These are phyloP conservation scores for Menidia menidia DNA, from an alignment of 2,797 vertebrate species.

Conservation along the genomic window DNA sequence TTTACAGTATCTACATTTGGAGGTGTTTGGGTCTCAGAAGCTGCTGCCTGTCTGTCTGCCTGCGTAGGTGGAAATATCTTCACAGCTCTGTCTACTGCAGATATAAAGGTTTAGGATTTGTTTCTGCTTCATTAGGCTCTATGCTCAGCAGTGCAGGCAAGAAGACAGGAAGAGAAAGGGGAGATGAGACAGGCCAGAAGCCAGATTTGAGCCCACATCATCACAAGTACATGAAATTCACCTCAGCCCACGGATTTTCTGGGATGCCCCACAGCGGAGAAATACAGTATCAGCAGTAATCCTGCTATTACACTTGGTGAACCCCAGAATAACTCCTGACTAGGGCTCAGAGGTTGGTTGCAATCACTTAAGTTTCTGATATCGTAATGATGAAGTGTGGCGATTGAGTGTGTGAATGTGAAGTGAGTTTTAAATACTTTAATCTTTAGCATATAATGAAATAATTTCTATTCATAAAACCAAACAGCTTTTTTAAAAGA, in stretches of 20 bases:
- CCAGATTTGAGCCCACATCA: conserved; percentile 51
- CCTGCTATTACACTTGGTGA: conserved; percentile 19
- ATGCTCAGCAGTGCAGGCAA: conserved; percentile 40
- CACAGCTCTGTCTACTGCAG: conserved; percentile 61
- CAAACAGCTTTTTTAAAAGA: neutral
- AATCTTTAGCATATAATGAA: neutral
- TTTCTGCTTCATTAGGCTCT: conserved; percentile 51
- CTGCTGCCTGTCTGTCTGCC: conserved; percentile 60
- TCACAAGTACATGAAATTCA: conserved; percentile 53
- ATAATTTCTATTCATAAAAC: neutral
- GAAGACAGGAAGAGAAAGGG: conserved; percentile 13
- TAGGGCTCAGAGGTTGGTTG: conserved; percentile 2
- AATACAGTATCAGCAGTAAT: conserved; percentile 18
- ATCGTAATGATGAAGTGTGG: conserved; percentile 33
- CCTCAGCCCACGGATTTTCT: conserved; percentile 50
- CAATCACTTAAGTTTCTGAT: conserved; percentile 27
- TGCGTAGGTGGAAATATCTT: conserved; percentile 75
- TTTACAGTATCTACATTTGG: conserved; percentile 45
- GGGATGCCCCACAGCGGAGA: conserved; percentile 51
- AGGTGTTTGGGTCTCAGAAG: conserved; percentile 62
- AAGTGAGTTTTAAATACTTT: conserved; percentile 25
- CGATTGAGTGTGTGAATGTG: conserved; percentile 26
- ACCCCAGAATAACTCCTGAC: conserved; percentile 20
- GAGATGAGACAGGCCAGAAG: conserved; percentile 20
- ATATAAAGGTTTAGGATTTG: conserved; percentile 43